Conservation (phyloP, 2,888 invertebrate genomes). For the Neelides folsomi region DNA sequence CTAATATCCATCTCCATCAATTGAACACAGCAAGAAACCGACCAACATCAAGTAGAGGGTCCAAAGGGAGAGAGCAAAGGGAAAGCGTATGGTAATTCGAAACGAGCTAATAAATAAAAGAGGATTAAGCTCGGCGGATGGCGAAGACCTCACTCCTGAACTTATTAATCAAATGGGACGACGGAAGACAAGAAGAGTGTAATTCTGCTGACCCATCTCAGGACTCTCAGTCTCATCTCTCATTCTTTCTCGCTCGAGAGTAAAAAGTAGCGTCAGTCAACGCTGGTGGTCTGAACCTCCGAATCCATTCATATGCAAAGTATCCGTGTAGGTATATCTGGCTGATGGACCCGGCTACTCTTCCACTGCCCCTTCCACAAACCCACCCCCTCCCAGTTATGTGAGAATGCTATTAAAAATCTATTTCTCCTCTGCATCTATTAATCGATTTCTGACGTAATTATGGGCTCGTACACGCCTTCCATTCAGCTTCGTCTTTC, state of each 20-base stretch:
- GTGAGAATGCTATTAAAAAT: conserved; percentile 22
- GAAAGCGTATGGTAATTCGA: too few species aligned
- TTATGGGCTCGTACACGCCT: conserved; percentile 33
- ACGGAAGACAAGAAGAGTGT: too few species aligned
- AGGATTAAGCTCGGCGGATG: too few species aligned
- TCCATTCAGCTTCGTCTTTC: conserved; percentile 20
- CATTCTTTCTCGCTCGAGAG: conserved; percentile 4
- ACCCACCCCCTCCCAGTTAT: background rate
- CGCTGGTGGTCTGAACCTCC: conserved; percentile 19
- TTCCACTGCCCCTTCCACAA: background rate
- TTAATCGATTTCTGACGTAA: conserved; percentile 34
- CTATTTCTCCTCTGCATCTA: conserved; percentile 25
- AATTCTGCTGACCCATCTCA: conserved; percentile 1
- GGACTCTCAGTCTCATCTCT: conserved; percentile 5
- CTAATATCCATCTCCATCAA: too few species aligned
- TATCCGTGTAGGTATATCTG: background rate
- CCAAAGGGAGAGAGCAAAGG: too few species aligned
- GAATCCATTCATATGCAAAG: conserved; percentile 33
- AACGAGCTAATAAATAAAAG: too few species aligned
- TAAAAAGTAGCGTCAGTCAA: conserved; percentile 10
- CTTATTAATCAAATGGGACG: too few species aligned
- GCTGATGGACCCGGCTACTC: background rate
- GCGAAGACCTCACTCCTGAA: too few species aligned
- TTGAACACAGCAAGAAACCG: too few species aligned
- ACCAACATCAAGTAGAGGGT: too few species aligned